These are phyloP conservation scores for Chalcosyrphus nemorum DNA, from an alignment of 2,888 invertebrate genomes.

Conservation along the genomic window DNA sequence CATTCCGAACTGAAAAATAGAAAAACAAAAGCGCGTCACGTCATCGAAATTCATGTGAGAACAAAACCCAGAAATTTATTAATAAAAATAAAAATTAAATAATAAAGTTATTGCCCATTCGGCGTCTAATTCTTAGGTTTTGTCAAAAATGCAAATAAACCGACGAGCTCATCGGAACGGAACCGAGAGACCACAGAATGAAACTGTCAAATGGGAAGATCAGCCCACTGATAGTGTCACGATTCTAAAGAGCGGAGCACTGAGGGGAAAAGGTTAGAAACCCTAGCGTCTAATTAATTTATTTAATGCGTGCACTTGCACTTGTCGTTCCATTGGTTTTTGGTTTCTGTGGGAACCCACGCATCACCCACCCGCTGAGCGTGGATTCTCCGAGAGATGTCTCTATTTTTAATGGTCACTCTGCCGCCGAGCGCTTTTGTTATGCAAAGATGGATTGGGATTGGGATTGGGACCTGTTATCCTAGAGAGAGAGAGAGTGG, in stretches of 20 bases:
- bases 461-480: constrained; percentile 55
- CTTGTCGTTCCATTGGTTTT: constrained; percentile 59
- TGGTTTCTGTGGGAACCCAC: constrained; percentile 63
- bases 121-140: constrained; percentile 45
- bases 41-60: constrained; percentile 43
- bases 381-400: constrained; percentile 49
- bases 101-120: constrained; percentile 68
- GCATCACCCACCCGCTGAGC: constrained; percentile 39
- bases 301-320: constrained; percentile 73
- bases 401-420: constrained; percentile 56
- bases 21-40: constrained; percentile 12
- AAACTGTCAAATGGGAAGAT: constrained; percentile 65
- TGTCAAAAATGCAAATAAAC: constrained; percentile 53
- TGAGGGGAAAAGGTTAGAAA: constrained; percentile 8
- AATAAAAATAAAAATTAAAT: constrained; percentile 71
- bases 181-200: constrained; percentile 35
- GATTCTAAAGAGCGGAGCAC: constrained; percentile 18
- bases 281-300: constrained; percentile 68
- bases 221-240: constrained; percentile 56
- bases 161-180: constrained; percentile 28
- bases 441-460: constrained; percentile 52
- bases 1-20: constrained; percentile 90
- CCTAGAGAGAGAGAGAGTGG: constrained; percentile 36
- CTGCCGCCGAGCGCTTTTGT: constrained; percentile 48
- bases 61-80: constrained; percentile 59